phyloP scores from a whole-genome alignment of 2,113 vertebrate species.

The Gymnorhina tibicen region DNA sequence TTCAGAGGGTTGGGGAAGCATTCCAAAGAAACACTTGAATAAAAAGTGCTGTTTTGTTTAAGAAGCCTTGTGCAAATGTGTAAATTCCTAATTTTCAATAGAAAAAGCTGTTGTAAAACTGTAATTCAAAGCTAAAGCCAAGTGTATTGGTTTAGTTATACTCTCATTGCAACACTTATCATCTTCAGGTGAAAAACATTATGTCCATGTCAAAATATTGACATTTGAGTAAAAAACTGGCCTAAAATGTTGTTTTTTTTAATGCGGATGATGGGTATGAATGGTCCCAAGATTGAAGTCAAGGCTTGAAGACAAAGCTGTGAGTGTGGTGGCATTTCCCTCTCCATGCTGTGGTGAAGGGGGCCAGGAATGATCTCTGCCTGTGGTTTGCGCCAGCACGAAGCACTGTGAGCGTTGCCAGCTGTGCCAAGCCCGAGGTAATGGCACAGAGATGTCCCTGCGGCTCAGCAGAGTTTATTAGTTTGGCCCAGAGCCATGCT shows the following conservation, averaged over 20 bases:
- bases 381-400: not conserved
- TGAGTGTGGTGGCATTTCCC: not conserved
- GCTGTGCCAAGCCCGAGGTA: not conserved
- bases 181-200: not conserved
- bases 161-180: not conserved
- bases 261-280: not conserved
- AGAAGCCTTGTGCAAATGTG: not conserved
- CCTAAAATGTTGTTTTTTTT: not conserved
- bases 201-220: not conserved
- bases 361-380: not conserved
- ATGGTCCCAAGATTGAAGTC: not conserved
- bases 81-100: not conserved
- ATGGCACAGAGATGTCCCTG: not conserved
- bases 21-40: not conserved
- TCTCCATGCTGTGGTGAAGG: not conserved
- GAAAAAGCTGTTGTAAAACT: not conserved
- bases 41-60: not conserved
- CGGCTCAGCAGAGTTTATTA: not conserved
- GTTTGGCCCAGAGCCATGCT: slow-evolving; percentile 6
- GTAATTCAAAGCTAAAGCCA: not conserved
- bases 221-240: not conserved
- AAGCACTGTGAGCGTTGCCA: not conserved
- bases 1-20: not conserved
- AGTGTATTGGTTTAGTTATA: not conserved
- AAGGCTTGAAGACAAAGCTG: not conserved